A percentile compares a stretch with the other conserved stretches of the same genome.
phyloP scores from a whole-genome alignment of 2,113 vertebrate genomes.

The Perca schrenkii region DNA sequence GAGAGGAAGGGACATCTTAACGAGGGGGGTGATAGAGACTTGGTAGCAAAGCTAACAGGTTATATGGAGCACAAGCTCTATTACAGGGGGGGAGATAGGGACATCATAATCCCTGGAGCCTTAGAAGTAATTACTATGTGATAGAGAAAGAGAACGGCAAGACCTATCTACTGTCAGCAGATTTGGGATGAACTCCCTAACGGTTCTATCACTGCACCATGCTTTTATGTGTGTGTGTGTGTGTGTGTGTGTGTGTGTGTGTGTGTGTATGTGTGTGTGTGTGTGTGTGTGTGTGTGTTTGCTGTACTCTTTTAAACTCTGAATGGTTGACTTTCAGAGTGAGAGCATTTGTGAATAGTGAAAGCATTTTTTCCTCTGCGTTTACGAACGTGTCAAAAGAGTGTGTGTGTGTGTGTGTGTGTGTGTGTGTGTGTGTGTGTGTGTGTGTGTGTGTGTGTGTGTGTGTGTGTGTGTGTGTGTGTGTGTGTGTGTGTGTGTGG shows the following conservation, averaged over 20 bases:
- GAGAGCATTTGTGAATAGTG: constrained; percentile 22
- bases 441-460: constrained; percentile 59
- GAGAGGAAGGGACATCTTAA: constrained; percentile 64
- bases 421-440: constrained; percentile 66
- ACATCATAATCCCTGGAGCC: constrained; percentile 76
- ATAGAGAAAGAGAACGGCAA: constrained; percentile 69
- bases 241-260: constrained; percentile 27
- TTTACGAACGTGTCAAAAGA: too few species aligned
- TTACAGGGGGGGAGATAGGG: constrained; percentile 72
- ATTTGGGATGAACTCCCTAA: constrained; percentile 74
- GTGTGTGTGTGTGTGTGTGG: constrained; percentile 73
- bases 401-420: background rate
- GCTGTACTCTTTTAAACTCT: constrained; percentile 38
- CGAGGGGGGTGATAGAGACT: constrained; percentile 60
- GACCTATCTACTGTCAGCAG: constrained; percentile 79
- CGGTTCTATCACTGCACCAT: constrained; percentile 35
- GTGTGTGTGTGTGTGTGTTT: constrained; percentile 1
- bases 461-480: too few species aligned
- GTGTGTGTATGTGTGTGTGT: constrained; percentile 7
- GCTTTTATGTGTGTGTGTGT: constrained; percentile 25
- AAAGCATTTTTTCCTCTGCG: background rate
- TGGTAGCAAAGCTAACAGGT: constrained; percentile 61
- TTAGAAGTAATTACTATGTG: constrained; percentile 80
- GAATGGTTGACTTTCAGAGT: constrained; percentile 55
- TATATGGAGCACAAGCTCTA: constrained; percentile 70